These are phyloP conservation scores for Periplaneta americana DNA, from an alignment of 1,140 invertebrate species.

Conservation along the genomic window DNA sequence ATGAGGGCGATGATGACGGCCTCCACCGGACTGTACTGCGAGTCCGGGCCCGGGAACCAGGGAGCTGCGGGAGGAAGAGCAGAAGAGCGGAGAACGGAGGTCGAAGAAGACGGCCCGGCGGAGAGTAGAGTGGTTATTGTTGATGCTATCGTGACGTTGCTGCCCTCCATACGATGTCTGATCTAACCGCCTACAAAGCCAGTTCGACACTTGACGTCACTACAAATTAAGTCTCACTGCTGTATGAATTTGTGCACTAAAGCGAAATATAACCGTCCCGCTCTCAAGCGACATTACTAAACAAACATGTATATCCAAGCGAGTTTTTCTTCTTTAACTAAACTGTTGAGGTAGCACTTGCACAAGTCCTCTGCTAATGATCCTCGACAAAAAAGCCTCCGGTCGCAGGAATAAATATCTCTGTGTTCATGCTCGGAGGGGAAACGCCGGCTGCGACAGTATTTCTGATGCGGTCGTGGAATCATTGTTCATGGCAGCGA, in stretches of 20 bases:
- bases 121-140: not conserved
- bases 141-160: not conserved
- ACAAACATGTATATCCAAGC: too few relatives aligned
- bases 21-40: constrained; percentile 40
- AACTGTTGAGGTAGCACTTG: not conserved
- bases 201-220: not conserved
- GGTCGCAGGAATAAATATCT: too few relatives aligned
- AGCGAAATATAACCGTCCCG: not conserved
- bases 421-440: too few relatives aligned
- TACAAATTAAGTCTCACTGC: not conserved
- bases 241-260: not conserved
- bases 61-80: not conserved
- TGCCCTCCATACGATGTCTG: not conserved
- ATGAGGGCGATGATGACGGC: constrained; percentile 65
- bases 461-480: too few relatives aligned
- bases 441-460: too few relatives aligned
- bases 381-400: not conserved
- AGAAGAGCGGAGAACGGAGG: not conserved
- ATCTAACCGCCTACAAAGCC: not conserved
- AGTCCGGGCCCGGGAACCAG: constrained; percentile 7
- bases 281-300: not conserved
- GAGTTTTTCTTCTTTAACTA: too few relatives aligned
- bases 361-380: not conserved
- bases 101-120: not conserved
- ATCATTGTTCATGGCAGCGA: too few relatives aligned